Evolutionary conservation across 1,140 invertebrate species (phyloP), one percentile per base, ranked within the genome.

Genomic region (Trachymyrmex septentrionalis): DNA sequence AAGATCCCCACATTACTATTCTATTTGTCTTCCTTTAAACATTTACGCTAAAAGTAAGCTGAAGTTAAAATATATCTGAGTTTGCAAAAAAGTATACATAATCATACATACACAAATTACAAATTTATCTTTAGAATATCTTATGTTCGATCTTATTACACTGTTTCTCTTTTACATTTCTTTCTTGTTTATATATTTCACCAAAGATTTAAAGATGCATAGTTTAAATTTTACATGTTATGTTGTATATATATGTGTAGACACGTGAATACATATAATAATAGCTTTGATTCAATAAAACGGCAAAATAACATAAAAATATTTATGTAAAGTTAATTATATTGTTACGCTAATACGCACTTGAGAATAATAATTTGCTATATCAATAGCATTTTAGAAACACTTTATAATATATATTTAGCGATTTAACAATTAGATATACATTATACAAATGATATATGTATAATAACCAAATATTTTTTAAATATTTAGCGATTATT

Each of bases 1-100:
- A 92, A 34, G 71, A 73, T 50, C 67, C 55, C 72, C 85, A 63
- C 72, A 57, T 87, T 87, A 1, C 63, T 82, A 78, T 87, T 34
- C 50, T 27, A 44, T 48, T 19, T 27, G 19, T 57, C 48, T 2
- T 38, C n/a, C 55, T 27, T 9, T 3, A 34, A 12, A 50, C 0
- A 59, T 57, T 78, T 81, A 82, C 4, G 57, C 19, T 72, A 82
- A 61, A 61, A 61, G 55, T 27, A 84, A 75, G 55, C 57, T 48
- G 21, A 75, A 61, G 55, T 84, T 10, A 84, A 84, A 34, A 75
- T 61, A 72, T 59, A 34, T 61, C 27, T 59, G 67, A 82, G 38
- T 24, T 82, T 73, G 24, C 38, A 34, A 73, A 84, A 21, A 69
- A 48, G 21, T 67, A 44, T 38, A 67, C 2, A 21, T 69, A 48